phyloP scores from a whole-genome alignment of 2,888 invertebrate genomes.

The Kryphioiulus occultus region DNA sequence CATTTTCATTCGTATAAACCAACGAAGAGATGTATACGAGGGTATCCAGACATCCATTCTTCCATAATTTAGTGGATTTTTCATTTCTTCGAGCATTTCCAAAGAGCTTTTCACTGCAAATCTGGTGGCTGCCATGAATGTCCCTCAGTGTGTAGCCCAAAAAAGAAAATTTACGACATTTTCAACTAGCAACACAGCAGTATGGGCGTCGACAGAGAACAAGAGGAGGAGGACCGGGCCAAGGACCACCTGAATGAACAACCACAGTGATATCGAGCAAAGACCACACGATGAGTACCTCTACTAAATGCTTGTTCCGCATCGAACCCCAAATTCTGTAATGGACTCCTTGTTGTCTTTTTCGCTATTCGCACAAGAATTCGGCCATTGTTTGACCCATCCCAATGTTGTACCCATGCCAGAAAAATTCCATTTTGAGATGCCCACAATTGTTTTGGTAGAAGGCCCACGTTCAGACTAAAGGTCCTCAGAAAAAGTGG shows the following conservation, averaged over 20 bases:
- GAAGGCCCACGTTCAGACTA: neutral
- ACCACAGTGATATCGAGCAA: neutral
- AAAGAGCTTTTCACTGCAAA: neutral
- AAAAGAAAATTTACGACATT: neutral
- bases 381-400: neutral
- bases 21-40: neutral
- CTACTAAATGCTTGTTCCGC: neutral
- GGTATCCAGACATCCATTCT: neutral
- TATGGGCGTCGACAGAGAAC: constrained; percentile 5
- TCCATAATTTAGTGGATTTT: neutral
- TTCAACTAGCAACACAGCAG: neutral
- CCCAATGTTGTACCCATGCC: neutral
- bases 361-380: neutral
- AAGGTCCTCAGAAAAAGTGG: too few species aligned
- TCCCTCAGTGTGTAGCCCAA: neutral
- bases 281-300: constrained; percentile 5
- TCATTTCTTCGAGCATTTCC: neutral
- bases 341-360: neutral
- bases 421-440: neutral
- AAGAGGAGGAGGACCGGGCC: neutral
- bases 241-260: neutral
- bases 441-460: neutral
- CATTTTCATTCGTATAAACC: too few species aligned
- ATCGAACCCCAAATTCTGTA: neutral
- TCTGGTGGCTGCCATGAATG: neutral